phyloP scores from a whole-genome alignment of 2,888 invertebrate species.

The Adineta ricciae region DNA sequence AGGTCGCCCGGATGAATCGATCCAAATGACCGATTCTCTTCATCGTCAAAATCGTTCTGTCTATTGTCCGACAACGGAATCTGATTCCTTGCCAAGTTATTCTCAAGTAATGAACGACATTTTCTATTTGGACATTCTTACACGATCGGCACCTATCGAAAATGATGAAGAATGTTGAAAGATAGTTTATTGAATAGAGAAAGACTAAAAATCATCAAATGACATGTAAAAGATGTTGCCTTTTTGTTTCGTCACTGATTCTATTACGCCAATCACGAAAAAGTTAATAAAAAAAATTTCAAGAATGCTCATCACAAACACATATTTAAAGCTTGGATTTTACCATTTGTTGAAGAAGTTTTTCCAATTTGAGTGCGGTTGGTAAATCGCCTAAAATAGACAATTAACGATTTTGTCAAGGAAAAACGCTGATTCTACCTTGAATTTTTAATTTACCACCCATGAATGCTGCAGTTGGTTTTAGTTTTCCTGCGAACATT shows the following conservation, averaged over 20 bases:
- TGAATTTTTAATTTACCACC: slow-evolving; percentile 82
- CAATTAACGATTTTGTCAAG: slow-evolving; percentile 50
- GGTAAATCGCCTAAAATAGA: slow-evolving; percentile 17
- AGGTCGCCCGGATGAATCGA: not conserved
- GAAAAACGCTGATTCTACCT: slow-evolving; percentile 66
- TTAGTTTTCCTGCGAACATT: slow-evolving; percentile 65
- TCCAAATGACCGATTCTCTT: not conserved
- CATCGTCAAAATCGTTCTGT: not conserved
- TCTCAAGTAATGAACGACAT: slow-evolving; percentile 20
- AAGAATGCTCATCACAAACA: too few species aligned
- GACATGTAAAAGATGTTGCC: too few species aligned
- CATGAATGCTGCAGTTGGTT: slow-evolving; percentile 86
- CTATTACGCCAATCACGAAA: not conserved
- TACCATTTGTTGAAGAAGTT: slow-evolving; percentile 8
- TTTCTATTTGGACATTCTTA: not conserved
- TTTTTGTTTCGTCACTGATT: not conserved
- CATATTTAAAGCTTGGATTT: not conserved
- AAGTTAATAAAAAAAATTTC: not conserved
- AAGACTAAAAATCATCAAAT: not conserved
- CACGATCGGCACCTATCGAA: not conserved
- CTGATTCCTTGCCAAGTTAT: not conserved
- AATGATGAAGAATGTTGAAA: not conserved
- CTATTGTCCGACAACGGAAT: not conserved
- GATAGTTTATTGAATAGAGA: not conserved
- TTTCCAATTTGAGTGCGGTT: slow-evolving; percentile 31